Conservation (phyloP, 2,113 vertebrate genomes). For the Dunckerocampus dactyliophorus region DNA sequence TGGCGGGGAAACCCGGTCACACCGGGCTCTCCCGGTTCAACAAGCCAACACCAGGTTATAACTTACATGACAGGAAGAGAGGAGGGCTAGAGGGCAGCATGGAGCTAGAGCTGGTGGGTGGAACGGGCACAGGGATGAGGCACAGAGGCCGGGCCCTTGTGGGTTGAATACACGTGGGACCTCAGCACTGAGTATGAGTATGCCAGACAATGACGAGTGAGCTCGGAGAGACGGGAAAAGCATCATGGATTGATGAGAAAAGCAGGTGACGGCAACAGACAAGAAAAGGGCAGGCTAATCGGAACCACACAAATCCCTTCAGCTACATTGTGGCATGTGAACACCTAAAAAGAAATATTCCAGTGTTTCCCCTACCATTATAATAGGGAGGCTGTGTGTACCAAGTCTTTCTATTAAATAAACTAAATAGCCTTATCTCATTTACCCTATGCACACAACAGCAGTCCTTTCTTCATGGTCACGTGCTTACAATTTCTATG, state of each 20-base stretch:
- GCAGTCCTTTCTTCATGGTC: too few species aligned
- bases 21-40: constrained; percentile 51
- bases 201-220: background rate
- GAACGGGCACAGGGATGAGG: constrained; percentile 14
- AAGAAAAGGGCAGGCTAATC: constrained; percentile 6
- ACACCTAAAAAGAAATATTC: constrained; percentile 7
- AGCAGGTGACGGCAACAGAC: background rate
- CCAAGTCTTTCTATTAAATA: too few species aligned
- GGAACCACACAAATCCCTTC: constrained; percentile 8
- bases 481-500: too few species aligned
- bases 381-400: too few species aligned
- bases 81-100: constrained; percentile 5
- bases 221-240: background rate
- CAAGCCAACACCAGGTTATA: constrained; percentile 60
- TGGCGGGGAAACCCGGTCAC: constrained; percentile 42
- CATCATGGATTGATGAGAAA: constrained; percentile 4
- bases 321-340: constrained; percentile 2
- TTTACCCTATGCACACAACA: too few species aligned
- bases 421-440: too few species aligned
- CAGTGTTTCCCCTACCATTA: too few species aligned
- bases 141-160: constrained; percentile 17
- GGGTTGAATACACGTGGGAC: background rate
- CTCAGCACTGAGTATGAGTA: background rate
- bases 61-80: constrained; percentile 41
- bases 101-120: constrained; percentile 17